Evolutionary conservation across 2,113 vertebrate species (phyloP).

Genomic region (Pterocles burchelli): DNA sequence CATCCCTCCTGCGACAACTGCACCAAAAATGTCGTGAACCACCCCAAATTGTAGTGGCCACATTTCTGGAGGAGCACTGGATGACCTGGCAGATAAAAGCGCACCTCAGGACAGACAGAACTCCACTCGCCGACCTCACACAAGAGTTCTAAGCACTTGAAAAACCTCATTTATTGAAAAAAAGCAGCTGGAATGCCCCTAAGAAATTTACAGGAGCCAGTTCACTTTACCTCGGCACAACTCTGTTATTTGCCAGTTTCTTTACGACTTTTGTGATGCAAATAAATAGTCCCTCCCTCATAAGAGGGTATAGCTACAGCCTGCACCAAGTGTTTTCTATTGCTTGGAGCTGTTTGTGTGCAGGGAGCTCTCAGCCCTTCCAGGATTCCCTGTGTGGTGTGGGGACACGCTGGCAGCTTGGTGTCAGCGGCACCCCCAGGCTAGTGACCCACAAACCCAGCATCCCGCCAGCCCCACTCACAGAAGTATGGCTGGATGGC

Average conservation of each 20-base stretch:
- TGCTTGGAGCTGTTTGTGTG: background rate
- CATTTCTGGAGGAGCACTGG: accelerated
- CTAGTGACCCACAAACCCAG: background rate
- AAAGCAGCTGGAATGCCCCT: background rate
- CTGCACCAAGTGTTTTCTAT: background rate
- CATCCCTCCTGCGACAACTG: accelerated
- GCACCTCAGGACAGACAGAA: background rate
- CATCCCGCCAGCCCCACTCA: background rate
- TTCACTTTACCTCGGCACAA: background rate
- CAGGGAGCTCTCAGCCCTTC: background rate
- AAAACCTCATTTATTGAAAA: background rate
- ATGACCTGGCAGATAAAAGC: background rate
- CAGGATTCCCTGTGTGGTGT: accelerated
- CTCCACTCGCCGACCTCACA: background rate
- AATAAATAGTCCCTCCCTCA: background rate
- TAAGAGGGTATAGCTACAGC: background rate
- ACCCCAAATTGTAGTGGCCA: background rate
- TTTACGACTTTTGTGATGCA: background rate
- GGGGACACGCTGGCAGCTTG: accelerated
- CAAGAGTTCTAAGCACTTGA: background rate
- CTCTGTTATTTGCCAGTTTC: background rate
- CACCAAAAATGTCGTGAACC: accelerated
- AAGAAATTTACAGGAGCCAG: background rate
- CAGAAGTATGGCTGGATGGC: background rate
- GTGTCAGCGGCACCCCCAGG: background rate